Evolutionary conservation across 2,888 invertebrate genomes (phyloP), one percentile per base, ranked within the genome.

Genomic region (Parthenolecanium corni): DNA sequence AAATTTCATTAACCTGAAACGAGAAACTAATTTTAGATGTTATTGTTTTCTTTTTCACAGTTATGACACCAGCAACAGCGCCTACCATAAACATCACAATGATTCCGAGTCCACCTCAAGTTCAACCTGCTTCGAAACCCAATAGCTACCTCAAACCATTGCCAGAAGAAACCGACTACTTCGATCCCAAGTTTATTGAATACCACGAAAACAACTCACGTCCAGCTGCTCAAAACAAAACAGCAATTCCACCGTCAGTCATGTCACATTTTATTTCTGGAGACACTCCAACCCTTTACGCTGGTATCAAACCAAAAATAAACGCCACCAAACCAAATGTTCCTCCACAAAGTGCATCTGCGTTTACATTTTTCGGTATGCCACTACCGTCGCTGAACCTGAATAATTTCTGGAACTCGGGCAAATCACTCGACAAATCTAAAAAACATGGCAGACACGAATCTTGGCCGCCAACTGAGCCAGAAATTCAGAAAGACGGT

Each of bases 321-420:
- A 57, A 57, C 14, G 31, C 16, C 18, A 61, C 61, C 12, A 31
- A 38, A 6, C 18, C 18, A 14, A 61, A 21, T 23, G 21, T 24
- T 24, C 36, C 47, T 23, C 61, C 25, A n/a, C 61, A 61, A 51
- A 38, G 77, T 76, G 36, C 77, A 80, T 0, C 80, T 82, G 58
- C 84, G 1, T 88, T 89, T 68, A 88, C 89, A 14, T 88, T 90
- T 71, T 90, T 90, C 70, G 90, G 90, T 0, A 82, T 89, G 71
- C 89, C 90, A 0, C 71, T 90, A 64, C 86, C 89, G 1, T 78
- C 81, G 42, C 72, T 89, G 52, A 83, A 83, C 67, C 58, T 66
- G 11, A 65, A 66, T 16, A 66, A 67, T 38, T 65, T 67, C 47
- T 67, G 66, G 67, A 65, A 65, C 23, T 62, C 65, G 36, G 62